A percentile compares a stretch with the other conserved stretches of the same genome.
phyloP scores from a whole-genome alignment of 2,113 vertebrate genomes.

The Lathamus discolor region DNA sequence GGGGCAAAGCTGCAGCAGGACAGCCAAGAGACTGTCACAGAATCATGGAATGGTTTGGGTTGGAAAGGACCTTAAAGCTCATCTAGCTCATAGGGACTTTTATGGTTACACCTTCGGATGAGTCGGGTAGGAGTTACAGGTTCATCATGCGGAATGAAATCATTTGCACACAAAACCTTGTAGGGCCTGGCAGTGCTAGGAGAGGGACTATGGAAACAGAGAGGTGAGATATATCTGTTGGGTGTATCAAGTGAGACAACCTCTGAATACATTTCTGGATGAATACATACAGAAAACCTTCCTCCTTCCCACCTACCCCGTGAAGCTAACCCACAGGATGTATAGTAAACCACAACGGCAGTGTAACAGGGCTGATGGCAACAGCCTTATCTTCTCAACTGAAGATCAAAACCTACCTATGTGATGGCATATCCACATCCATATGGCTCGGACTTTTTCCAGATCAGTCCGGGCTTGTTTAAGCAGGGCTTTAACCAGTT shows the following conservation, averaged over 20 bases:
- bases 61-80: neutral
- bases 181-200: neutral
- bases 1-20: neutral
- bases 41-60: neutral
- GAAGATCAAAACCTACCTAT: constrained; percentile 73
- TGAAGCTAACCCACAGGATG: neutral
- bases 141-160: neutral
- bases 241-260: neutral
- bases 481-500: constrained; percentile 75
- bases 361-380: neutral
- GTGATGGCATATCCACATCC: constrained; percentile 85
- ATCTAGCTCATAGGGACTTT: neutral
- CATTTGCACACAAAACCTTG: neutral
- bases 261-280: neutral
- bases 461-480: constrained; percentile 74
- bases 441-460: constrained; percentile 81
- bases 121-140: neutral
- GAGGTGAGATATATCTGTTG: no score
- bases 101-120: fast-evolving
- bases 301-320: neutral
- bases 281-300: neutral
- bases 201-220: neutral
- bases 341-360: fast-evolving
- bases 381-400: neutral
- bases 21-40: neutral